Evolutionary conservation across 2,113 vertebrate species (phyloP).

Genomic region (Festucalex cinctus): DNA sequence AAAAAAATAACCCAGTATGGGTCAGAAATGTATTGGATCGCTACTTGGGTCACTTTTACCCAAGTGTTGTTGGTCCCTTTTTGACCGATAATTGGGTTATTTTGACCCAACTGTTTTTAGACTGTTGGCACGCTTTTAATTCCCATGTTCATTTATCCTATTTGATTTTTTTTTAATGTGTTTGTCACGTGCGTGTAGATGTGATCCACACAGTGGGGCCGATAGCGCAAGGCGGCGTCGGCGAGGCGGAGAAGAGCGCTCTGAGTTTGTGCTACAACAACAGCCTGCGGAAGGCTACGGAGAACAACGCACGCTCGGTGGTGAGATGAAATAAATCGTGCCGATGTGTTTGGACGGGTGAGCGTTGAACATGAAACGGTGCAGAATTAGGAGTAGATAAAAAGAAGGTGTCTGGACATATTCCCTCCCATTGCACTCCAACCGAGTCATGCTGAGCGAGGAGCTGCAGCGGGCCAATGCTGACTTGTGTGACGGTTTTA

Average conservation of each 20-base stretch:
- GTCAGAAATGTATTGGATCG: too few relatives aligned
- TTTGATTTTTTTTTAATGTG: not conserved
- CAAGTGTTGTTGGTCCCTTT: too few relatives aligned
- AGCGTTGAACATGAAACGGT: not conserved
- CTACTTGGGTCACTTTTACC: too few relatives aligned
- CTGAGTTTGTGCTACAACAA: conserved; percentile 80
- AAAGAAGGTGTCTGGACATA: not conserved
- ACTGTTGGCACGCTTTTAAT: too few relatives aligned
- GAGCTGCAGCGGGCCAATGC: conserved; percentile 8
- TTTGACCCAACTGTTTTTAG: too few relatives aligned
- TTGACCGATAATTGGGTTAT: too few relatives aligned
- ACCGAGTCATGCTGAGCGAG: conserved; percentile 12
- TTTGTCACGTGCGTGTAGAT: conserved; percentile 60
- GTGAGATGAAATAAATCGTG: conserved; percentile 58
- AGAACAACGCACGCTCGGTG: conserved; percentile 74
- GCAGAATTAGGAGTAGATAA: conserved; percentile 4
- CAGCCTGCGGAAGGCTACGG: conserved; percentile 72
- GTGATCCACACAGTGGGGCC: conserved; percentile 89
- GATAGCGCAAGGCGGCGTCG: conserved; percentile 68
- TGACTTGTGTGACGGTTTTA: conserved; percentile 24
- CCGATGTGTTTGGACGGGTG: conserved; percentile 6
- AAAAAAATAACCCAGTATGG: too few relatives aligned
- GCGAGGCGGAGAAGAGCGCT: conserved; percentile 58
- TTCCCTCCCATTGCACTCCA: not conserved
- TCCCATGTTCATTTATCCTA: not conserved